Base-by-base conservation (phyloP, 2,888 invertebrate species). In the Abrostola triplasia region DNA sequence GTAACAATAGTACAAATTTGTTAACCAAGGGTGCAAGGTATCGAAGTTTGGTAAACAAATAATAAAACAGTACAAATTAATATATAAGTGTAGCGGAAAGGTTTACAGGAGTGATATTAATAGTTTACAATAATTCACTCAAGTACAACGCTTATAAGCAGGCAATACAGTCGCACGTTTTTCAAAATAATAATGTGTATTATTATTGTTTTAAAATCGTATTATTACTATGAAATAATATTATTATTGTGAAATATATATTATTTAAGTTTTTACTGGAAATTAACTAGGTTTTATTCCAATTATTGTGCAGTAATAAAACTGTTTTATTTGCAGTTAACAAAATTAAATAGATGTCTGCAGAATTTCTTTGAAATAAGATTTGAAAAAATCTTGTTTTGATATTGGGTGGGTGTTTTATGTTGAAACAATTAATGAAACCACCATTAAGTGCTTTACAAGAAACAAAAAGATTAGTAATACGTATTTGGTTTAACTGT, bases 51-150 rank as follows among this genome's bases (percentile, higher is more conserved):
- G 91, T 90, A 86, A 85, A 89, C 86, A 88, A 85, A 83, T 84
- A 83, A 84, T 75, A 67, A 83, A 79, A 85, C 92, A 94, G 93
- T 94, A 94, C 93, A 94, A 94, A 94, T 92, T 94, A 93, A 88
- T 70, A 91, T 82, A 88, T 94, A 93, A 93, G 92, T 79, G 78
- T 91, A 90, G 88, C 66, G 75, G 85, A 84, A 81, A 85, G 82
- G 81, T 84, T 77, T 80, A 84, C 85, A 84, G 85, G 84, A 79
- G 85, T 81, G 82, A 82, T 76, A 82, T 85, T 87, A 83, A 76
- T 70, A 73, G 81, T 77, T 82, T 80, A 83, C 77, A 83, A 84
- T 85, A 86, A 64, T 87, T 86, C 91, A 90, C 91, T 92, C 89
- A 86, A 90, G 92, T 90, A 90, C 93, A 90, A 88, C 88, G 92